Evolutionary conservation across 2,888 invertebrate species (phyloP).

Genomic region (Eurytoma adleriae): DNA sequence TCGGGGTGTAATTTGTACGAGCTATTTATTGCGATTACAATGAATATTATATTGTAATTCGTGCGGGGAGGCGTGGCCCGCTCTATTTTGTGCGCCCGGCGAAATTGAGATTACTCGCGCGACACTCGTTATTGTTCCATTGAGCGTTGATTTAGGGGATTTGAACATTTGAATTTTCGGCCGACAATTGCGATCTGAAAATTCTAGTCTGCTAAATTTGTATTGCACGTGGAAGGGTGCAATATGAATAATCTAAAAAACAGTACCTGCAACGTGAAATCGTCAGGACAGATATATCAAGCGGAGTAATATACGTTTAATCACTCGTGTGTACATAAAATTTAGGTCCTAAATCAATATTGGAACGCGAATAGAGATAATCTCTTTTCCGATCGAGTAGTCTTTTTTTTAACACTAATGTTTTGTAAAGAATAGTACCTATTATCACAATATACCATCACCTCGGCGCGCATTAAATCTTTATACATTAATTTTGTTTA

Average conservation of each 20-base stretch:
- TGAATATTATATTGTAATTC: conserved; percentile 2
- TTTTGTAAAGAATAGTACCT: conserved; percentile 23
- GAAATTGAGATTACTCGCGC: too few species aligned
- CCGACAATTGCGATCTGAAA: too few species aligned
- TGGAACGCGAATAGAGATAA: conserved; percentile 32
- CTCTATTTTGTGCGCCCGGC: too few species aligned
- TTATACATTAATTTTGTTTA: conserved; percentile 4
- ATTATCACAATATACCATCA: background rate
- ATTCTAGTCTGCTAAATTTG: too few species aligned
- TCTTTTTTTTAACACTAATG: background rate
- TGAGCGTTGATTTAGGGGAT: too few species aligned
- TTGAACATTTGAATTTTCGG: background rate
- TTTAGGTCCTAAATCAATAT: conserved; percentile 34
- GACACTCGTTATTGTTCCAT: too few species aligned
- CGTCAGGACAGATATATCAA: too few species aligned
- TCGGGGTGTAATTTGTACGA: conserved; percentile 13
- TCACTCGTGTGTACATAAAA: background rate
- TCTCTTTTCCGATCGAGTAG: conserved; percentile 13
- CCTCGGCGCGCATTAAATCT: conserved; percentile 13
- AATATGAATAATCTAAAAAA: background rate
- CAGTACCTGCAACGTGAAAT: too few species aligned
- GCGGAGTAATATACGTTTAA: too few species aligned
- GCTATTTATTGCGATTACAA: conserved; percentile 1
- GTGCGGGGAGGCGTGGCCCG: too few species aligned
- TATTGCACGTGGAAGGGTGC: too few species aligned